Evolutionary conservation across 2,113 vertebrate genomes (phyloP).

Genomic region (Oncorhynchus clarkii): DNA sequence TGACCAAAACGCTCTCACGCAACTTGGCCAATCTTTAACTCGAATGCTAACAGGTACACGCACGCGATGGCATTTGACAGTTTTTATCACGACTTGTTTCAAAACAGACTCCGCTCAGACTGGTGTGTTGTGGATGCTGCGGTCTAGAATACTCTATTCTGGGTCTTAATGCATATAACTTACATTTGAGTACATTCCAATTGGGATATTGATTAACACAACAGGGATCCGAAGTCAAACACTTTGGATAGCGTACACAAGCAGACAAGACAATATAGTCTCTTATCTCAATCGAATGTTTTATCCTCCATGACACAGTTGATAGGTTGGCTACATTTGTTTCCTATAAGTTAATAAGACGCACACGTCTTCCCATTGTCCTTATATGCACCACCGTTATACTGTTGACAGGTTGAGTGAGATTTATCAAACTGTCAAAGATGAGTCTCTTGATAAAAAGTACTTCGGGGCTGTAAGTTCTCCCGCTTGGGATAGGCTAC

Average conservation of each 20-base stretch:
- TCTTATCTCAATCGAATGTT: background rate
- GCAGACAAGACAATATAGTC: background rate
- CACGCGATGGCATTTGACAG: constrained; percentile 58
- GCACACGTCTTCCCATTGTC: background rate
- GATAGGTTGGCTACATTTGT: background rate
- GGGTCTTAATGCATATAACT: background rate
- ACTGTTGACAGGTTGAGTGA: constrained; percentile 7
- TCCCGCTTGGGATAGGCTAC: constrained; percentile 8
- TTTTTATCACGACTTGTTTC: constrained; percentile 45
- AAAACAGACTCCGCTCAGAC: background rate
- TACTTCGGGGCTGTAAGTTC: constrained; percentile 11
- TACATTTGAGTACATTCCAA: too few relatives aligned
- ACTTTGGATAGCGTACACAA: background rate
- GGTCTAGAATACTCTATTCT: background rate
- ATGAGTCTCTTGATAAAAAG: constrained; percentile 18
- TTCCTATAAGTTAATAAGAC: background rate
- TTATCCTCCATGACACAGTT: background rate
- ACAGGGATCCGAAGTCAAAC: background rate
- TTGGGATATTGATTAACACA: background rate
- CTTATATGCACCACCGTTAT: background rate
- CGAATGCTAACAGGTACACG: constrained; percentile 59
- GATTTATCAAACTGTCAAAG: constrained; percentile 36
- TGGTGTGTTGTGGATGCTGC: background rate
- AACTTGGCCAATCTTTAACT: constrained; percentile 79
- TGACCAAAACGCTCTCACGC: constrained; percentile 73